Percentiles rank a stretch among this genome's conserved stretches.
phyloP scores from a whole-genome alignment of 2,113 vertebrate genomes.

The Mustelus asterias region DNA sequence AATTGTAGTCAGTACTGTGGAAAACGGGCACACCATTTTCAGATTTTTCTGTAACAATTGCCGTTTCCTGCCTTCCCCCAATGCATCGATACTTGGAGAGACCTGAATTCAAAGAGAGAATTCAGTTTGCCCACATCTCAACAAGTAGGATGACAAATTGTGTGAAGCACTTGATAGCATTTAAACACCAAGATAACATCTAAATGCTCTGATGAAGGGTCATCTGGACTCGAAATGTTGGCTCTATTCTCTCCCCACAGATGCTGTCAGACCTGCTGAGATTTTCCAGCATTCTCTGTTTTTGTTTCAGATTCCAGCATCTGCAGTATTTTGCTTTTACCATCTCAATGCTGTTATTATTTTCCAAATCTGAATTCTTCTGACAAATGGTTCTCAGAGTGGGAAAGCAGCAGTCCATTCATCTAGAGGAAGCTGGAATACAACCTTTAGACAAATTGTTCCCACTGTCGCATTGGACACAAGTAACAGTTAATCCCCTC shows the following conservation, averaged over 20 bases:
- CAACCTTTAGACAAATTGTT: background rate
- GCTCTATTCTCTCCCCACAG: no score
- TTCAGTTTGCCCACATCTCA: background rate
- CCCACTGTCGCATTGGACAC: background rate
- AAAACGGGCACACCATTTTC: background rate
- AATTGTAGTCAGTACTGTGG: background rate
- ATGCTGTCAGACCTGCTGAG: no score
- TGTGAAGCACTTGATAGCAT: background rate
- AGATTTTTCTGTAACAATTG: background rate
- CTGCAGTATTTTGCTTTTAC: no score
- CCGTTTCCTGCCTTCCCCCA: background rate
- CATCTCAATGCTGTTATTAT: background rate
- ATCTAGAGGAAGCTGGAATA: background rate
- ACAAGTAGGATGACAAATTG: background rate
- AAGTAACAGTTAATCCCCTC: background rate
- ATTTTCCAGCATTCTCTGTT: no score
- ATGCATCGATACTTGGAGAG: background rate
- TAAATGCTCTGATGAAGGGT: no score
- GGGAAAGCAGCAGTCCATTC: background rate
- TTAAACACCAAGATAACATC: background rate
- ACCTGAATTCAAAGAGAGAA: background rate
- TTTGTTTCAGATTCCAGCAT: no score
- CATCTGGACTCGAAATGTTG: no score
- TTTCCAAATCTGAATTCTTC: background rate
- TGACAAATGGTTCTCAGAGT: background rate